Evolutionary conservation across 2,113 vertebrate species (phyloP).

Genomic region (Apodemus speciosus): DNA sequence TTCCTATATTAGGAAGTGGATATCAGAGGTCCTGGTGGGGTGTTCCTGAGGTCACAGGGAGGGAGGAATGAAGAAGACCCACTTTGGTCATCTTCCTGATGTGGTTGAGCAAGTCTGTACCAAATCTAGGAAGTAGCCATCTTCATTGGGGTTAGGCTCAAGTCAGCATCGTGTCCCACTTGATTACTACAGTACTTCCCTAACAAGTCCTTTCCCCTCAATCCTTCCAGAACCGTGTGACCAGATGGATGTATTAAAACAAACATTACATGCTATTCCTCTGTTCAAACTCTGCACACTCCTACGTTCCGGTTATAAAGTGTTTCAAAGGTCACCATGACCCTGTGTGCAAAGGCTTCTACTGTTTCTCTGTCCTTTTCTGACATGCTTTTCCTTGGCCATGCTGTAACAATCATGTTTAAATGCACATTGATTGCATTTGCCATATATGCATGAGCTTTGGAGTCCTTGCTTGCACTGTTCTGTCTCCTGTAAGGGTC

Average conservation of each 20-base stretch:
- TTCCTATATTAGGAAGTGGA: background rate
- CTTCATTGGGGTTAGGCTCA: background rate
- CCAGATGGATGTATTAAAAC: background rate
- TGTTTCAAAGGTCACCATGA: background rate
- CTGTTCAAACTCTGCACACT: background rate
- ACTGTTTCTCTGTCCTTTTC: background rate
- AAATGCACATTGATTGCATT: conserved; percentile 20
- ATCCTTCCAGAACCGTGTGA: background rate
- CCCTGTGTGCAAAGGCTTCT: background rate
- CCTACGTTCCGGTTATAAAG: background rate
- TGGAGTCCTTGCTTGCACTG: background rate
- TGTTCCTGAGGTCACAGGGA: background rate
- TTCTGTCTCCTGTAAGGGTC: conserved; percentile 36
- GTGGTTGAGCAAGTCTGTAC: background rate
- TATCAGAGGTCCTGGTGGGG: background rate
- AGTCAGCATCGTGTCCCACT: background rate
- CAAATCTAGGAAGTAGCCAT: background rate
- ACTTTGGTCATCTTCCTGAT: background rate
- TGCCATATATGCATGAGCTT: background rate
- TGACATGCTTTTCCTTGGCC: background rate
- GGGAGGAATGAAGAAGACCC: background rate
- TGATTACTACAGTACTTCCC: conserved; percentile 21
- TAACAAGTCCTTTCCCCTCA: background rate
- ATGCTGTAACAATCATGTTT: background rate
- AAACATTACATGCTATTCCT: background rate